phyloP scores from a whole-genome alignment of 1,140 invertebrate genomes.

The roundworm (Caenorhabditis elegans) region DNA sequence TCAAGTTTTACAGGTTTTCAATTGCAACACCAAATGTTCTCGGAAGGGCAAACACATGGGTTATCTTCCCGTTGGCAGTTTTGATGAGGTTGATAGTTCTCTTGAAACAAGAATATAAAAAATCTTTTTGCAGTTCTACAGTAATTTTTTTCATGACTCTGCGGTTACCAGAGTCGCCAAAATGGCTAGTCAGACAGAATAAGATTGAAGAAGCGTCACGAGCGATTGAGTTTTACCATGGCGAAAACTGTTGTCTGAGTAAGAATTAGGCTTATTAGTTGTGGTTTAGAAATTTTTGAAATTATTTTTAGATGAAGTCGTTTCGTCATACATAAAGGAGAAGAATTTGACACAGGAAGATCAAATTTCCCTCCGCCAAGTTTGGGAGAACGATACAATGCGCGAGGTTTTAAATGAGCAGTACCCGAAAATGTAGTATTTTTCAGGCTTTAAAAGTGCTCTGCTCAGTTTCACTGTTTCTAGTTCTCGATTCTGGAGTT shows the following conservation, averaged over 20 bases:
- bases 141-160: background rate
- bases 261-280: too few species aligned
- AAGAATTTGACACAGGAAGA: slow-evolving; percentile 2
- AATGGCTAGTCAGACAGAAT: background rate
- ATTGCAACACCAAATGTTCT: background rate
- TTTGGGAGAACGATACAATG: slow-evolving; percentile 6
- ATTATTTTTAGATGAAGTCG: background rate
- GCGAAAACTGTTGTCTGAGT: background rate
- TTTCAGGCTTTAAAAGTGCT: background rate
- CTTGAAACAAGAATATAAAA: background rate
- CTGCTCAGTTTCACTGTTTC: background rate
- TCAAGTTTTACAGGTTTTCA: background rate
- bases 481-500: background rate
- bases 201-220: background rate
- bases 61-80: background rate
- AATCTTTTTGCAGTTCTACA: background rate
- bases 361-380: background rate
- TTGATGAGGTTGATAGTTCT: background rate
- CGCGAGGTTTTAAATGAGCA: background rate
- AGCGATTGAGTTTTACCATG: background rate
- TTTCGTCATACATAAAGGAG: background rate
- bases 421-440: background rate
- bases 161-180: background rate
- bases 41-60: background rate
- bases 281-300: too few species aligned